These are phyloP conservation scores for Nemotelus nigrinus DNA, from an alignment of 2,888 invertebrate genomes.

Conservation along the genomic window DNA sequence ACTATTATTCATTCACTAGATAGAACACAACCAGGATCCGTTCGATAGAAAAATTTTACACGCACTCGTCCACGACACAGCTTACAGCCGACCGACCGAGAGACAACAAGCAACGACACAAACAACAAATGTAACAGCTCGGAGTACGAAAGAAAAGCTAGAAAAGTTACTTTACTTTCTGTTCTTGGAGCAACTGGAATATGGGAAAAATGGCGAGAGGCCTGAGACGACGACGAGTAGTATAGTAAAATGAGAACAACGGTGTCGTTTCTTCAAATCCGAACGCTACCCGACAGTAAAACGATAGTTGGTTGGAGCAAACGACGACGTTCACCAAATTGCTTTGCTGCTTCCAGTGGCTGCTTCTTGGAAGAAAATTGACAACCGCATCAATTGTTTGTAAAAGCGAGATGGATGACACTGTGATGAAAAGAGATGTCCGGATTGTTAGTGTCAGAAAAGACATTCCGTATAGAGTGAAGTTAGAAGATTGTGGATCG, in stretches of 20 bases:
- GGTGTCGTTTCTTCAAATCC: neutral
- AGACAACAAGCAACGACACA: neutral
- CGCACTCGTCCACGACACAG: slow-evolving; percentile 11
- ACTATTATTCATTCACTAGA: slow-evolving; percentile 41
- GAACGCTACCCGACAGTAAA: slow-evolving; percentile 29
- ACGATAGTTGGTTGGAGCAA: slow-evolving; percentile 1
- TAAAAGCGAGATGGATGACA: slow-evolving; percentile 1
- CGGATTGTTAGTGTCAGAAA: no score
- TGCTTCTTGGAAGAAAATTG: slow-evolving; percentile 4
- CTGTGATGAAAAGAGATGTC: no score
- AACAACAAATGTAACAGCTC: slow-evolving; percentile 24
- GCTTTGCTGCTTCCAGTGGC: no score
- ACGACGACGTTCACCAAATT: neutral
- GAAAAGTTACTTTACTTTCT: slow-evolving; percentile 35
- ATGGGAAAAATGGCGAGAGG: slow-evolving; percentile 41
- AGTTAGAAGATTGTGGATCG: no score
- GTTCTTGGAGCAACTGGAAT: slow-evolving; percentile 27
- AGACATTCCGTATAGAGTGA: no score
- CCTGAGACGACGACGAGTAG: neutral
- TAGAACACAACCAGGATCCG: slow-evolving; percentile 11
- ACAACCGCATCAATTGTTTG: slow-evolving; percentile 39
- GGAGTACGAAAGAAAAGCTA: neutral
- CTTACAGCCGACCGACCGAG: neutral
- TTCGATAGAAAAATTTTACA: slow-evolving; percentile 25
- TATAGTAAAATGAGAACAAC: no score